These are phyloP conservation scores for Coecobrya sp. DNA, from an alignment of 2,888 invertebrate species.

Conservation along the genomic window DNA sequence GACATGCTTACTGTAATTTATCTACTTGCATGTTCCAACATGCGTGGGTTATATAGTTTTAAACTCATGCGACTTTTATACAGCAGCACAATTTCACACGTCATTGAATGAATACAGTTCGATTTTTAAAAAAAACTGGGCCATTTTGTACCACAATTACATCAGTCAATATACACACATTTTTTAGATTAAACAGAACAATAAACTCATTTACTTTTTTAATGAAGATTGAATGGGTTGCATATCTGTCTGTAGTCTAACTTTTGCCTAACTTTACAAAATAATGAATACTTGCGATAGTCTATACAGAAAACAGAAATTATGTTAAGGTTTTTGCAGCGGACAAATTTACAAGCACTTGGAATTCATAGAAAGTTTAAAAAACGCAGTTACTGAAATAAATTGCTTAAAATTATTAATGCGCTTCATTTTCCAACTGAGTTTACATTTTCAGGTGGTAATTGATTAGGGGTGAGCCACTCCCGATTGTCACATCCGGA, in stretches of 20 bases:
- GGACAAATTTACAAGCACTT: no score
- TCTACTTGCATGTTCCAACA: not conserved
- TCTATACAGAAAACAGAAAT: no score
- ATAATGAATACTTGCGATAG: no score
- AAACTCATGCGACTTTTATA: not conserved
- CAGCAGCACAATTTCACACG: not conserved
- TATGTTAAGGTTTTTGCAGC: no score
- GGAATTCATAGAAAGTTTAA: no score
- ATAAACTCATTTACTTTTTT: not conserved
- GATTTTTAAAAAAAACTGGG: constrained; percentile 53
- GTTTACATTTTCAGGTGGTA: constrained; percentile 9
- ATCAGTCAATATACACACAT: constrained; percentile 66
- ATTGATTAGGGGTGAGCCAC: constrained; percentile 90
- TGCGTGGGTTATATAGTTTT: not conserved
- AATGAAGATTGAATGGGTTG: not conserved
- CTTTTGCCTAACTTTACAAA: no score
- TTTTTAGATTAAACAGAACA: not conserved
- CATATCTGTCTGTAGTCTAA: no score
- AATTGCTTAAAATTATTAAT: not conserved
- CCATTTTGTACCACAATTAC: constrained; percentile 77
- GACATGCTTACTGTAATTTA: not conserved
- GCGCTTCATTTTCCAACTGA: not conserved
- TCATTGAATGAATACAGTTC: constrained; percentile 19
- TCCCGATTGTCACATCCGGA: constrained; percentile 89
- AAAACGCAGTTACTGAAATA: not conserved